These are phyloP conservation scores for Steinernema khuongi DNA, from an alignment of 1,140 invertebrate genomes.

Conservation along the genomic window DNA sequence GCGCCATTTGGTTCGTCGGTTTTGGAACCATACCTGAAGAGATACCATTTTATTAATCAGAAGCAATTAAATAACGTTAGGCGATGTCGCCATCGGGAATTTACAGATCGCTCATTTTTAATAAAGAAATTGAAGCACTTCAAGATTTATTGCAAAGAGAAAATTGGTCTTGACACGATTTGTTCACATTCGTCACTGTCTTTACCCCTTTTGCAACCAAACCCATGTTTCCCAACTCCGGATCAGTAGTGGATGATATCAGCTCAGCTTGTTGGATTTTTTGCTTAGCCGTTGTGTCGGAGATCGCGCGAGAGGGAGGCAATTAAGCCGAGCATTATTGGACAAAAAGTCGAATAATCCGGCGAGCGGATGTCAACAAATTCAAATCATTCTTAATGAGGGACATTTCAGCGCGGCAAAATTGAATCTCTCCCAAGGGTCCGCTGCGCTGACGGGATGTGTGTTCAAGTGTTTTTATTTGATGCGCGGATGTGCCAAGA, in stretches of 20 bases:
- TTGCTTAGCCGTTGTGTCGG: no score
- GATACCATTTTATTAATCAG: conserved; percentile 1
- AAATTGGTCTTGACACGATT: no score
- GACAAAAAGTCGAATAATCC: conserved; percentile 6
- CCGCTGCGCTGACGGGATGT: not conserved
- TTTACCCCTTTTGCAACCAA: no score
- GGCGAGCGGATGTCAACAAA: not conserved
- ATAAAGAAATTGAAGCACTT: no score
- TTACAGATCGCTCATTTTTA: no score
- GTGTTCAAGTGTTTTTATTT: conserved; percentile 15
- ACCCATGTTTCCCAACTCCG: no score
- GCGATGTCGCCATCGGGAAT: no score
- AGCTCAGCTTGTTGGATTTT: no score
- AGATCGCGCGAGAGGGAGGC: not conserved
- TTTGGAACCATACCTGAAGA: conserved; percentile 96
- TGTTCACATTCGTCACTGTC: no score
- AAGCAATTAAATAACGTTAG: no score
- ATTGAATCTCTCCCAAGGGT: conserved; percentile 11
- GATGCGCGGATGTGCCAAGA: not conserved
- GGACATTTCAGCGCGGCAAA: conserved; percentile 16
- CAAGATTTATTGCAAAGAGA: no score
- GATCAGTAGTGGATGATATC: not conserved
- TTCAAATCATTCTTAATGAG: conserved; percentile 15
- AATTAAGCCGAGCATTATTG: not conserved
- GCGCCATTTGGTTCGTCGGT: conserved; percentile 95